Evolutionary conservation across 1,140 invertebrate species (phyloP), one percentile per base, ranked within the genome.

Genomic region (Eurosta solidaginis): DNA sequence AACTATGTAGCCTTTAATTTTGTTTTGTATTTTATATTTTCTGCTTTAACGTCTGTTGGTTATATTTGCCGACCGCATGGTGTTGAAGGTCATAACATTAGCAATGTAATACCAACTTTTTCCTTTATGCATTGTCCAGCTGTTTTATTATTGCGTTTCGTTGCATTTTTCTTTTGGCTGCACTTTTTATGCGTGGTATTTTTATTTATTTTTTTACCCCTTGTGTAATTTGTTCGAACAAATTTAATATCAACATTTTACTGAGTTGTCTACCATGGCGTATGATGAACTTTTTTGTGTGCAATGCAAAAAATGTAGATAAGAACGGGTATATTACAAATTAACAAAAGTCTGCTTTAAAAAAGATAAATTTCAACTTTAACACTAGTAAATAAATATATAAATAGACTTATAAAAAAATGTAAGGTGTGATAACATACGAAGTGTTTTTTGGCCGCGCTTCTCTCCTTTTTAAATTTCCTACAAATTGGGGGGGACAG

Each of bases 271-370:
- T 33, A 17, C 59, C n/a, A 3, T 42, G 33, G 59, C 59, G 59
- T 68, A 68, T 68, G 59, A 68, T 68, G 36, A 68, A 68, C 59
- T 42, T 68, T 68, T 68, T 20, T n/a, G n/a, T n/a, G n/a, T n/a
- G n/a, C n/a, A n/a, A n/a, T 68, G 59, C 40, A 40, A 7, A 68
- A 29, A 68, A 59, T n/a, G n/a, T n/a, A n/a, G n/a, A n/a, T n/a
- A n/a, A n/a, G n/a, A n/a, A n/a, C n/a, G n/a, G n/a, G n/a, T n/a
- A n/a, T n/a, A n/a, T n/a, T n/a, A n/a, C n/a, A n/a, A n/a, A n/a
- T n/a, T n/a, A n/a, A n/a, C n/a, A n/a, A n/a, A n/a, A n/a, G n/a
- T n/a, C n/a, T n/a, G n/a, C n/a, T n/a, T n/a, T n/a, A n/a, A n/a
- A n/a, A n/a, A n/a, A n/a, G n/a, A n/a, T n/a, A n/a, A n/a, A n/a